These are phyloP conservation scores for Xanthia togata DNA, from an alignment of 2,888 invertebrate species.

Conservation along the genomic window DNA sequence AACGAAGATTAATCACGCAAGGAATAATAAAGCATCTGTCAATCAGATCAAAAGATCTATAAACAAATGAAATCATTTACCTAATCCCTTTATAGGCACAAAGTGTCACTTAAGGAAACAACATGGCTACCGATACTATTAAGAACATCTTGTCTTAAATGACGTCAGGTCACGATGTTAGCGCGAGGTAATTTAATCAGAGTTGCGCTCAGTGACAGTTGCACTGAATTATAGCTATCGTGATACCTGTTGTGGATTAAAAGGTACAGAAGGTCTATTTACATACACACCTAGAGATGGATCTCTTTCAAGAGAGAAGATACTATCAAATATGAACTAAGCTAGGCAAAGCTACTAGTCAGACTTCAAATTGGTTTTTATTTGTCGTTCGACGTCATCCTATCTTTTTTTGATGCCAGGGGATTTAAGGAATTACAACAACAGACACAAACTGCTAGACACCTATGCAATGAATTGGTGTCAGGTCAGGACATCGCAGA, in stretches of 20 bases:
- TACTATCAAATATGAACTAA: no score
- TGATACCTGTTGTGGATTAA: conserved; percentile 5
- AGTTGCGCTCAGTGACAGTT: conserved; percentile 78
- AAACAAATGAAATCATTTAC: conserved; percentile 37
- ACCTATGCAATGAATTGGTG: background rate
- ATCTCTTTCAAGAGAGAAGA: background rate
- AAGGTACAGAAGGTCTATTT: conserved; percentile 16
- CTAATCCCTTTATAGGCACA: conserved; percentile 26
- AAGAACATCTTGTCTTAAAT: conserved; percentile 63
- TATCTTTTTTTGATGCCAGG: background rate
- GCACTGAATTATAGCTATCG: conserved; percentile 72
- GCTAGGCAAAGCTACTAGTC: background rate
- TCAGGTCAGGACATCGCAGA: background rate
- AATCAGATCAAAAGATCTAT: background rate
- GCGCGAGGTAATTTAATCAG: conserved; percentile 80
- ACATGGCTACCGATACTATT: conserved; percentile 7
- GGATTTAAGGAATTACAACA: background rate
- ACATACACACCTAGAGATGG: background rate
- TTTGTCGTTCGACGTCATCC: background rate
- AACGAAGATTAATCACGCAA: conserved; percentile 8
- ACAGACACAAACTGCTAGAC: background rate
- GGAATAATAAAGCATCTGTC: background rate
- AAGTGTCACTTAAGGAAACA: conserved; percentile 47
- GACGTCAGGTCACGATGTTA: conserved; percentile 84
- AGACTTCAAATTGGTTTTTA: background rate